A percentile compares a stretch with the other conserved stretches of the same genome.
Conservation (phyloP, 2,888 invertebrate species). For the Caenorhabditis zanzibari region DNA sequence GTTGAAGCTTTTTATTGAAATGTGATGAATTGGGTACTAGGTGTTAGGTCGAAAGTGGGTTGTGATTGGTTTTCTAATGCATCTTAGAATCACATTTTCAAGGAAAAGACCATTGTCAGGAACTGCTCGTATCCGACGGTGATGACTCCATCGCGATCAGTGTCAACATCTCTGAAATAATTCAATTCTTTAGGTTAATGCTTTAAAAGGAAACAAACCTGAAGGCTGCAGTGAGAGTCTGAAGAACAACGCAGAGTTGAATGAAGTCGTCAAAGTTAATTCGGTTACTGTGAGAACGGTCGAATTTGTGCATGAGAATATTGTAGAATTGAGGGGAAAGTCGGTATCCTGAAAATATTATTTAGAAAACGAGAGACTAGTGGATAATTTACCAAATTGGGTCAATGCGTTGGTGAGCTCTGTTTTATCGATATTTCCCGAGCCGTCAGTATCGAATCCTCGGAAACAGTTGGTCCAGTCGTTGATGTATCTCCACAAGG, state of each 20-base stretch:
- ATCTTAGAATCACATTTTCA: slow-evolving; percentile 81
- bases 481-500: slow-evolving; percentile 97
- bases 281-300: slow-evolving; percentile 92
- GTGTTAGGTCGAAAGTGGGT: slow-evolving; percentile 53
- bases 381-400: slow-evolving; percentile 87
- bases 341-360: slow-evolving; percentile 85
- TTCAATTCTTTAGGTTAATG: background rate
- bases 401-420: slow-evolving; percentile 94
- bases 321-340: slow-evolving; percentile 91
- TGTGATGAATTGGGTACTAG: slow-evolving; percentile 21
- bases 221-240: slow-evolving; percentile 89
- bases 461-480: slow-evolving; percentile 98
- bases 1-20: background rate
- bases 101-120: slow-evolving; percentile 90
- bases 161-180: slow-evolving; percentile 87
- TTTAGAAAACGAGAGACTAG: too few relatives aligned
- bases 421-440: slow-evolving; percentile 91
- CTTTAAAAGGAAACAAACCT: slow-evolving; percentile 82
- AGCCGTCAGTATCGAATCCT: slow-evolving; percentile 93
- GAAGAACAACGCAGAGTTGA: slow-evolving; percentile 88
- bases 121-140: slow-evolving; percentile 92
- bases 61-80: slow-evolving; percentile 46
- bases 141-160: slow-evolving; percentile 90
- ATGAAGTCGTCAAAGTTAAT: slow-evolving; percentile 99
- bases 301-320: slow-evolving; percentile 93